Base-by-base conservation (phyloP, 2,888 invertebrate species). In the Athripsodes cinereus region DNA sequence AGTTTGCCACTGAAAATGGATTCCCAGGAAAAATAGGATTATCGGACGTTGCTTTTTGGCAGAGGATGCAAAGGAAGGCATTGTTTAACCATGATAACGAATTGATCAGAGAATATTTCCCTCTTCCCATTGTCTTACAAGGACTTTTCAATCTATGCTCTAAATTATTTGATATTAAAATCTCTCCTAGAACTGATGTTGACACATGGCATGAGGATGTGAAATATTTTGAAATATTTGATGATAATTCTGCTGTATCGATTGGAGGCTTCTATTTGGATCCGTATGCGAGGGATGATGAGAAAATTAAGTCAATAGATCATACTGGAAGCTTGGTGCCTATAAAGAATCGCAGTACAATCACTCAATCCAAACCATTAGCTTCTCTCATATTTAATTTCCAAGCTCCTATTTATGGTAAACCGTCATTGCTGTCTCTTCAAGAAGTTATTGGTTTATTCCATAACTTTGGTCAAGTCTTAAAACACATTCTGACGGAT, bases 11-110 rank as follows among this genome's bases (percentile, higher is more conserved):
- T 1, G 82, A 85, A 53, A 79, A 85, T 67, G 92, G 92, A 0
- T 90, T 90, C 66, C 76, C 82, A 47, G 79, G 81, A 6, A 76
- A 80, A 53, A 71, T 95, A 20, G 84, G 90, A 65, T 76, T 84
- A 51, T 96, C 90, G 86, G 97, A 97, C 72, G 78, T 96, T 49
- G 83, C 88, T 1, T 97, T 88, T 69, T 97, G 93, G 92, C 82
- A 86, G 66, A 81, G 90, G 64, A 88, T 89, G 69, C 90, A 92
- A 64, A 80, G 82, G 64, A 78, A 80, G 67, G 74, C 81, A 0
- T 69, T 87, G 10, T 88, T 81, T 67, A 80, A 84, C 55, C 82
- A 85, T 64, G 84, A 89, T 66, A 89, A 91, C 64, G 83, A 86
- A 62, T 76, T 82, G 65, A 76, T 92, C 11, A 78, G 84, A 20